Evolutionary conservation across 1,140 invertebrate species (phyloP), one percentile per base, ranked within the genome.

Genomic region (Trichoplusia ni): DNA sequence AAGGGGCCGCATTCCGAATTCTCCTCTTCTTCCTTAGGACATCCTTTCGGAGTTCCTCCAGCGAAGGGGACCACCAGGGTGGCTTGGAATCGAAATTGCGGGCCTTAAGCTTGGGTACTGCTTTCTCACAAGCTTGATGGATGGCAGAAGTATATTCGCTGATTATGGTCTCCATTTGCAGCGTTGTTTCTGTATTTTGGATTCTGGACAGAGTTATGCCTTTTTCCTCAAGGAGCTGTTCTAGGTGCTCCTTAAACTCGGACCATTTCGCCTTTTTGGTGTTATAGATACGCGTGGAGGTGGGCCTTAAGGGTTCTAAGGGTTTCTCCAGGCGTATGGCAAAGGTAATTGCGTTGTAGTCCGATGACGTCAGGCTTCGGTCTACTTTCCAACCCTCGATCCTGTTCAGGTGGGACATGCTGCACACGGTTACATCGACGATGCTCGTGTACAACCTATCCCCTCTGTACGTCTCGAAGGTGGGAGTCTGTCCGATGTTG

Each of bases 391-490:
- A 65, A 1, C 49, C 29, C 9, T 71, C 27, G 0, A 64, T 25
- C 31, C 25, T 64, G 0, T 19, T 47, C 7, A 71, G 40, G 0
- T 64, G 44, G 0, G 27, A 8, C n/a, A n/a, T 6, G 5, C 44
- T 67, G 40, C 72, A 77, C 1, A 63, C 66, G 1, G 75, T 75
- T 0, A 77, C 65, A 29, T 77, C 72, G 0, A 77, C 72, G 11
- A 62, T 56, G 59, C 72, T 77, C 0, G 67, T 69, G 53, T 23
- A 70, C 6, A 54, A 14, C 14, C 19, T 65, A 16, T 51, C 64
- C 0, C 51, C 33, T 14, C 65, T 53, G 6, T 38, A 16, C 0
- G 37, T 61, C 9, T 73, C 67, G 38, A 78, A 78, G 3, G 72
- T 75, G 14, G 76, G 73, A 5, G 58, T 69, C 0, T 67, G 29